phyloP scores from a whole-genome alignment of 2,113 vertebrate genomes.

The Ondatra zibethicus region DNA sequence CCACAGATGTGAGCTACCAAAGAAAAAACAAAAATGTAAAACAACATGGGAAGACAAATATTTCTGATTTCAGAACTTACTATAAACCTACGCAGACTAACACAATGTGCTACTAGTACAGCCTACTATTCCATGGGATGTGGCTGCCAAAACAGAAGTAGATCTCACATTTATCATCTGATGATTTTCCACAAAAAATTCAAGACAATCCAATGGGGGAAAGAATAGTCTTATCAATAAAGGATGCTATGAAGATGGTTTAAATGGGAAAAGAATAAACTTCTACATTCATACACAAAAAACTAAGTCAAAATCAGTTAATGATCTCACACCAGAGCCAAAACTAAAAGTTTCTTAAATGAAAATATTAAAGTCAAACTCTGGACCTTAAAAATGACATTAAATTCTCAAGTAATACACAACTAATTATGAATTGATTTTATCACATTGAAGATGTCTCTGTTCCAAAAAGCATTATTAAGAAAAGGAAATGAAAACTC shows the following conservation, averaged over 20 bases:
- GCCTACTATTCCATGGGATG: background rate
- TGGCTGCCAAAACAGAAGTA: background rate
- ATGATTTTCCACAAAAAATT: slow-evolving; percentile 9
- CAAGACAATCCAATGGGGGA: background rate
- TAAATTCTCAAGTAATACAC: background rate
- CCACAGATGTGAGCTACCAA: background rate
- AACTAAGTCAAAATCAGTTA: background rate
- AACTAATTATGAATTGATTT: background rate
- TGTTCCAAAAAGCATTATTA: background rate
- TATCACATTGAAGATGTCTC: background rate
- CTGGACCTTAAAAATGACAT: background rate
- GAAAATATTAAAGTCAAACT: background rate
- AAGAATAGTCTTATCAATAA: background rate
- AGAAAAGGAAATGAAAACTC: background rate
- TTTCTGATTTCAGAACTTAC: background rate
- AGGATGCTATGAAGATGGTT: background rate
- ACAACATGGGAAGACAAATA: background rate
- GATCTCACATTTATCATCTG: background rate
- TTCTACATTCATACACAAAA: background rate
- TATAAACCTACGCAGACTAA: background rate
- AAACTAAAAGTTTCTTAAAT: background rate
- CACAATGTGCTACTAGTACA: background rate
- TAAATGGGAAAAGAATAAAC: background rate
- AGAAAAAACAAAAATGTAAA: background rate
- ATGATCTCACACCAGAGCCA: background rate